phyloP scores from a whole-genome alignment of 2,113 vertebrate species.

The Nothobranchius furzeri region DNA sequence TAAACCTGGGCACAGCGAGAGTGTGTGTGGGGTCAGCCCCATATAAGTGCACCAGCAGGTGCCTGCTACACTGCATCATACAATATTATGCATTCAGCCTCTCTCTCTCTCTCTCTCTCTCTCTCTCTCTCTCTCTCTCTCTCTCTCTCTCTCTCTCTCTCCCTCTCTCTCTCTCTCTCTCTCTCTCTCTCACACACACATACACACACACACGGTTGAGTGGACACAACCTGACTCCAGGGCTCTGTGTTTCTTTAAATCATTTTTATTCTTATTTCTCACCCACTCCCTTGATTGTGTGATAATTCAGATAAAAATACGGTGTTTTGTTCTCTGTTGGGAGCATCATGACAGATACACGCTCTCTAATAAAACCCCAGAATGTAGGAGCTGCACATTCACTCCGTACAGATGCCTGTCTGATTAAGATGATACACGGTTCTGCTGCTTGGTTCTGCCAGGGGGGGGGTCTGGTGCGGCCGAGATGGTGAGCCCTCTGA shows the following conservation, averaged over 20 bases:
- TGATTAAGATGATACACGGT: constrained; percentile 69
- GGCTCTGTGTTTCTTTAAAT: constrained; percentile 71
- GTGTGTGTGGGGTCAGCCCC: constrained; percentile 69
- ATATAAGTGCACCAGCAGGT: constrained; percentile 70
- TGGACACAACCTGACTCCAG: constrained; percentile 67
- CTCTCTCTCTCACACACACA: constrained; percentile 25
- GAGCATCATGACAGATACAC: constrained; percentile 34
- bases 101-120: constrained; percentile 3
- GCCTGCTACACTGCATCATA: constrained; percentile 56
- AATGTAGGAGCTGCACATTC: constrained; percentile 46
- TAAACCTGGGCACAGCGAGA: constrained; percentile 65
- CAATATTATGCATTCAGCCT: constrained; percentile 55
- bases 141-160: constrained; percentile 9
- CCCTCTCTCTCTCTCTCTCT: too few species aligned
- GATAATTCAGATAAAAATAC: constrained; percentile 35
- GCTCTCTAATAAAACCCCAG: constrained; percentile 46
- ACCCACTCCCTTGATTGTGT: constrained; percentile 7
- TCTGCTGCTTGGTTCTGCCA: constrained; percentile 70
- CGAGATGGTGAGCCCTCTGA: constrained; percentile 51
- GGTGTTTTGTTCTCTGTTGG: constrained; percentile 21
- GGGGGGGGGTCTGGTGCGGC: constrained; percentile 60
- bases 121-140: too few species aligned
- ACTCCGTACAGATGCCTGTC: constrained; percentile 59
- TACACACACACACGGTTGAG: constrained; percentile 51
- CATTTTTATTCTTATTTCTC: constrained; percentile 35